These are phyloP conservation scores for Nematostella vectensis DNA, from an alignment of 92 coral and sea anemone species.

Conservation along the genomic window DNA sequence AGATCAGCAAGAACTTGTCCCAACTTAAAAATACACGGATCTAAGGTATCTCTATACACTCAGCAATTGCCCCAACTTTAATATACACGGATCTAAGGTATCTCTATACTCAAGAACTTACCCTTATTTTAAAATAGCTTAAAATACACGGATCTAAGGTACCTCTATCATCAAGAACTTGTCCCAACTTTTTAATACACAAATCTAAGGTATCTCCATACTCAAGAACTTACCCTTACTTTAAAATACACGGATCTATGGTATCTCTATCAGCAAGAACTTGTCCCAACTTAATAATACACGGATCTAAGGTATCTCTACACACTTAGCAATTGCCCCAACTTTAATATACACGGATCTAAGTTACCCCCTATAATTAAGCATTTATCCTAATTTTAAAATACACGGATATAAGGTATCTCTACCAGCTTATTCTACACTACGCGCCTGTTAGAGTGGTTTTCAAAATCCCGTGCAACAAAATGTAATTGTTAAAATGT, in stretches of 20 bases:
- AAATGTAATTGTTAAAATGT: too few species aligned
- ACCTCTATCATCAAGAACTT: too few species aligned
- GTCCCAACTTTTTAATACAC: neutral
- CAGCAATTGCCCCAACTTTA: neutral
- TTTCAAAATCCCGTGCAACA: too few species aligned
- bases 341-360: neutral
- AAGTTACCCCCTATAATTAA: slow-evolving; percentile 1
- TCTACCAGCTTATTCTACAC: too few species aligned
- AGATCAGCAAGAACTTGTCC: slow-evolving; percentile 38
- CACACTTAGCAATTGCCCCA: neutral
- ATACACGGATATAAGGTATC: neutral
- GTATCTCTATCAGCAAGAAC: neutral
- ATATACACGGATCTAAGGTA: neutral
- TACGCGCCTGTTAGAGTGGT: too few species aligned
- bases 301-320: neutral
- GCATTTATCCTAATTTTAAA: neutral
- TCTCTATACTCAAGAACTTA: neutral
- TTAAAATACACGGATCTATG: neutral
- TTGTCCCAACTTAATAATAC: neutral
- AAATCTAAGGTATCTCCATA: neutral
- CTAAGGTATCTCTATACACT: slow-evolving; percentile 17
- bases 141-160: neutral
- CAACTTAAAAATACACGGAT: slow-evolving; percentile 50
- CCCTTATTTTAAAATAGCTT: neutral
- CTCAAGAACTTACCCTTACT: neutral